A percentile compares a stretch with the other conserved stretches of the same genome.
These are phyloP conservation scores for Xestia xanthographa DNA, from an alignment of 2,888 invertebrate genomes.

Conservation along the genomic window DNA sequence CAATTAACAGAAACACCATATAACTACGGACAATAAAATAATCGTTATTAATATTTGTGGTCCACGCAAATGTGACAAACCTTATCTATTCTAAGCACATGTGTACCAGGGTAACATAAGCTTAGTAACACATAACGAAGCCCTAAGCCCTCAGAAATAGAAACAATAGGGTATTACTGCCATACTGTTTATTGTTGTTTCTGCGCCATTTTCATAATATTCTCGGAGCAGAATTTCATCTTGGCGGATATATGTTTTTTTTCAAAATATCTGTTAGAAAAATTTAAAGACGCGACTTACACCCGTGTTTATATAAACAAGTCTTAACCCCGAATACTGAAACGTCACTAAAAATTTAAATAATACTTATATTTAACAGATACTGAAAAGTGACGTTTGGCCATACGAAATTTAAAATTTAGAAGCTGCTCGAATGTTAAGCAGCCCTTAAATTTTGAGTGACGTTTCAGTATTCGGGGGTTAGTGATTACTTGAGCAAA, in stretches of 20 bases:
- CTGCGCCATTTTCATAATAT: constrained; percentile 30
- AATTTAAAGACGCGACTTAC: not conserved
- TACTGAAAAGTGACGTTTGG: no score
- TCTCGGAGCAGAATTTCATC: constrained; percentile 19
- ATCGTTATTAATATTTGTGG: not conserved
- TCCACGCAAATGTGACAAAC: not conserved
- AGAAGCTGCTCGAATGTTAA: no score
- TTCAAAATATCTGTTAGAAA: not conserved
- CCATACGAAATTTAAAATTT: no score
- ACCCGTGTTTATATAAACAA: no score
- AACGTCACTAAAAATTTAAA: no score
- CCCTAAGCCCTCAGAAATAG: constrained; percentile 36
- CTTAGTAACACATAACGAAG: constrained; percentile 25
- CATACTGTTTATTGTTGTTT: constrained; percentile 34
- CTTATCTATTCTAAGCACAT: constrained; percentile 28
- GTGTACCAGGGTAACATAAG: constrained; percentile 52
- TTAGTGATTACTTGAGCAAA: no score
- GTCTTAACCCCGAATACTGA: no score
- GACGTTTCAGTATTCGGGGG: no score
- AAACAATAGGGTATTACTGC: constrained; percentile 54
- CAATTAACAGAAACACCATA: not conserved
- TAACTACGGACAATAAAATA: not conserved
- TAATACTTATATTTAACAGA: no score
- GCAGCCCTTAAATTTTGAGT: no score
- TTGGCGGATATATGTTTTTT: constrained; percentile 5